Evolutionary conservation across 37 sponge, comb jelly and placozoan species (phyloP), one percentile per base, ranked within the genome.

Genomic region (Beroe forskalii): DNA sequence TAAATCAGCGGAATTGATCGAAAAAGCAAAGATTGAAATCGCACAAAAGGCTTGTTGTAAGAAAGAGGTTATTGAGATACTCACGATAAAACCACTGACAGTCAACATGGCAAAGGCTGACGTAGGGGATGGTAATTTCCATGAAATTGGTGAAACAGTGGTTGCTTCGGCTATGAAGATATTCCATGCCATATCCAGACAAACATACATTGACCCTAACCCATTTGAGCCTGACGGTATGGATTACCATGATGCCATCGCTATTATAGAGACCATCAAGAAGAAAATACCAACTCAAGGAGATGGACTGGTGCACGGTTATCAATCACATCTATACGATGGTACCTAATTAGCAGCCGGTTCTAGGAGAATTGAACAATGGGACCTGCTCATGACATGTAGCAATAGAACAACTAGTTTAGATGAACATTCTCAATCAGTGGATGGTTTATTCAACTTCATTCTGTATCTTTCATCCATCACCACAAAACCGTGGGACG

Each of bases 181-280:
- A 2, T 43, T 80, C 24, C 40, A 80, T 25, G 55, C 22, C 38
- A 37, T 80, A 28, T 43, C 86, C 17, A 17, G 86, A 44, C 86
- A 80, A 37, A 80, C 86, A 32, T 80, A 80, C 30, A 80, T 80
- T 3, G 86, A 80, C 35, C 86, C 86, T 6, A 80, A 80, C 48
- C 86, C 86, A 25, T 80, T 80, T 31, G 86, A 80, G 55, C 86
- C 86, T 3, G 86, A 80, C 2, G 86, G 86, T 2, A 80, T 80
- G 86, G 43, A 39, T 23, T 80, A 27, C 28, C 86, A 80, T 80
- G 86, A 80, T 43, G 43, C 86, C 14, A 25, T 80, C 1, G 55
- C 55, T 28, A 27, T 37, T 9, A 25, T 43, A 22, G 86, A 80
- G 30, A 6, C 55, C 0, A 38, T 80, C 28, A 40, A 80, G 48